Percentiles rank a stretch among this genome's conserved stretches.
phyloP scores from a whole-genome alignment of 2,797 vertebrate genomes.

The Melanotaenia maccullochi region DNA sequence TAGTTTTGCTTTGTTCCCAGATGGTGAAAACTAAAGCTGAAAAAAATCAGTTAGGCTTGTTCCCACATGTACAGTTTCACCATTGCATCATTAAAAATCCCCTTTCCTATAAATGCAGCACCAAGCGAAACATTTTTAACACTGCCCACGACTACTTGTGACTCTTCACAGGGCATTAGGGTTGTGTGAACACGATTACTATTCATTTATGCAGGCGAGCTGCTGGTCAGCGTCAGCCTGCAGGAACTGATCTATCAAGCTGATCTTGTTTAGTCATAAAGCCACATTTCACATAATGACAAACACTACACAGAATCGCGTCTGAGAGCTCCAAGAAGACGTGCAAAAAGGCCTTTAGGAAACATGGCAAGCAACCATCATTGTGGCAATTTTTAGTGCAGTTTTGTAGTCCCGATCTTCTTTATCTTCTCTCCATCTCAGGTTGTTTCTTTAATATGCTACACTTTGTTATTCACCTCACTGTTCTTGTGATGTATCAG shows the following conservation, averaged over 20 bases:
- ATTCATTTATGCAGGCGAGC: constrained; percentile 43
- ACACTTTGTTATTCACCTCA: constrained; percentile 14
- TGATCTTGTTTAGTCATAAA: constrained; percentile 48
- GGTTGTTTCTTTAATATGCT: neutral
- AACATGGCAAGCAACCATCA: neutral
- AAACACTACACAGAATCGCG: neutral
- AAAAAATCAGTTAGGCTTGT: constrained; percentile 14
- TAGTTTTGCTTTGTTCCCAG: constrained; percentile 13
- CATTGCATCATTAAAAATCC: neutral
- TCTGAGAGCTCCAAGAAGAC: neutral
- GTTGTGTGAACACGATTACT: constrained; percentile 34
- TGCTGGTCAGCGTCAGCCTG: constrained; percentile 29
- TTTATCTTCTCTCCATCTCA: neutral
- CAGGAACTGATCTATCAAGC: constrained; percentile 36
- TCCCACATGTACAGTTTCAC: constrained; percentile 7
- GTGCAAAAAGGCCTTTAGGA: neutral
- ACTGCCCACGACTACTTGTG: neutral
- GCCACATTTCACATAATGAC: constrained; percentile 1
- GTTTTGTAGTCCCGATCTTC: neutral
- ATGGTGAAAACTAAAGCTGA: constrained; percentile 22
- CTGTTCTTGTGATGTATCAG: constrained; percentile 1
- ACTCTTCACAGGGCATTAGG: neutral
- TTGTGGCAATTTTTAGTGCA: neutral
- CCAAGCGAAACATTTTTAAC: neutral
- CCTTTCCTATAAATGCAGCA: neutral